Evolutionary conservation across 2,797 vertebrate genomes (phyloP), one percentile per base, ranked within the genome.

Genomic region (Tarsius wallacei): DNA sequence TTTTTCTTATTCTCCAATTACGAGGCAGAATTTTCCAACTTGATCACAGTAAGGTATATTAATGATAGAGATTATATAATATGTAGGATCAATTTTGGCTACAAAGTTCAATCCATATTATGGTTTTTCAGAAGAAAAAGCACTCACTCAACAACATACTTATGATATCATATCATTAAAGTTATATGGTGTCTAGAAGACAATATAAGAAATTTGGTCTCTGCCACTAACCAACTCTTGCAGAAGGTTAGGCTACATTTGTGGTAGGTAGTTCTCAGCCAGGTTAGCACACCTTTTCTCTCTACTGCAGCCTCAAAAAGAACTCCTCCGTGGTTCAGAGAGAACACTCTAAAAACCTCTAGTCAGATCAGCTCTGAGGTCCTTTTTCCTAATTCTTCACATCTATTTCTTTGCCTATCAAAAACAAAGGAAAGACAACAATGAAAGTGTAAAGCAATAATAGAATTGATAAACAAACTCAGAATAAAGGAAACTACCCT

Each of bases 401-500:
- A 53, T 42, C 42, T 42, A 42, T 42, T 42, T 42, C 42, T 42
- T 42, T 42, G 42, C 4, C 42, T 42, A 42, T 42, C 42, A 42
- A 73, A 78, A 87, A 55, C 16, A 83, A 78, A 73, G n/a, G 10
- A 80, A 68, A 93, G 77, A 87, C 26, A 78, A 5, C 47, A 19
- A 80, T 88, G n/a, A 93, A 93, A 81, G 17, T 57, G 59, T 70
- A 84, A 93, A 78, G 6, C 49, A 89, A 59, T 47, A 47, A 70
- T n/a, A 70, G 22, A 94, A 82, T n/a, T 16, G 24, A 55, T 21
- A 91, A 83, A 47, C 24, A 85, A 95, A 76, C 15, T 90, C 16
- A 53, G 57, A 90, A 57, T 81, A 81, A 96, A 91, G 53, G 53
- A 91, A 94, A 88, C 47, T 61, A 87, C 13, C 53, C 77, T 31